A percentile compares a stretch with the other conserved stretches of the same genome.
phyloP scores from a whole-genome alignment of 2,888 invertebrate genomes.

The Didymodactylos carnosus region DNA sequence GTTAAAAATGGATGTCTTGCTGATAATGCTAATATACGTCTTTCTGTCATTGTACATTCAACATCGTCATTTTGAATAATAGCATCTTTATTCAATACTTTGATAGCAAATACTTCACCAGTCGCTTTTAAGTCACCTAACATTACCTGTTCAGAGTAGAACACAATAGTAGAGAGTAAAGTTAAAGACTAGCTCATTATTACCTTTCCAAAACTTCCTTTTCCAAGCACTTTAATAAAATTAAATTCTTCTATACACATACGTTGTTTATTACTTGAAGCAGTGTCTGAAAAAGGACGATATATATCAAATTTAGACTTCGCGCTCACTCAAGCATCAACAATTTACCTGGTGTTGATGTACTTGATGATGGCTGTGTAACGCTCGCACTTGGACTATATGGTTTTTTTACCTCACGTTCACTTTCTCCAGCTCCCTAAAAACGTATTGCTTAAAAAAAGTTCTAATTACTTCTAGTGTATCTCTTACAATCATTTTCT shows the following conservation, averaged over 20 bases:
- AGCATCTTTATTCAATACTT: constrained; percentile 81
- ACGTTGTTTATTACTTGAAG: background rate
- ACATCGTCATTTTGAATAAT: constrained; percentile 97
- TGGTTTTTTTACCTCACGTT: too few relatives aligned
- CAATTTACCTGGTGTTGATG: too few relatives aligned
- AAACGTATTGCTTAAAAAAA: too few relatives aligned
- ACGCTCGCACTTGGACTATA: too few relatives aligned
- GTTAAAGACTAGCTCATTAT: background rate
- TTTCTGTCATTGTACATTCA: constrained; percentile 95
- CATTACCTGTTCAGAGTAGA: constrained; percentile 55
- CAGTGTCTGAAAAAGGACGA: too few relatives aligned
- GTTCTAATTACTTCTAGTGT: background rate
- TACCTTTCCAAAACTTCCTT: constrained; percentile 82
- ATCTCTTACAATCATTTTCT: too few relatives aligned
- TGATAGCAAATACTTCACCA: constrained; percentile 55
- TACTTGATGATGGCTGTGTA: too few relatives aligned
- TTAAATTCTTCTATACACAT: constrained; percentile 53
- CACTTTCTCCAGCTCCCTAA: too few relatives aligned
- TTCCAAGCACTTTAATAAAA: constrained; percentile 93
- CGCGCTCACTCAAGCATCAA: too few relatives aligned
- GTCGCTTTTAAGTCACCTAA: constrained; percentile 75
- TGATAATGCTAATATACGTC: constrained; percentile 81
- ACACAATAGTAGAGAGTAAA: too few relatives aligned
- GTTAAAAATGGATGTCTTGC: constrained; percentile 93
- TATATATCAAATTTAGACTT: too few relatives aligned